Evolutionary conservation across 2,113 vertebrate genomes (phyloP), one percentile per base, ranked within the genome.

Genomic region (Tetrao urogallus): DNA sequence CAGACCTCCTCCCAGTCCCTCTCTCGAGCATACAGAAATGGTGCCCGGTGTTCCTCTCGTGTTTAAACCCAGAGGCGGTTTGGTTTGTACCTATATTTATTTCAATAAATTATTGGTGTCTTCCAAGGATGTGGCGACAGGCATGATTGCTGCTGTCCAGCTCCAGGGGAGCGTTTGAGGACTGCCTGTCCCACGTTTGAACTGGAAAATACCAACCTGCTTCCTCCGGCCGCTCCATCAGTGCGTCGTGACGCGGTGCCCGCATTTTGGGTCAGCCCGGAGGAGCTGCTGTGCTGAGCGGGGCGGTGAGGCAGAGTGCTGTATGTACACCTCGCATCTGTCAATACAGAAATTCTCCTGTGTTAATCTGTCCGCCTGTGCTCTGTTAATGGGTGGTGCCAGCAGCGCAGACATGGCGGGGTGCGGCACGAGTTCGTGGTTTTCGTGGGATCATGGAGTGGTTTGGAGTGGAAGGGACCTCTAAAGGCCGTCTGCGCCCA

Each of bases 41-140:
- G 57, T 42, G 65, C 57, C 43, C 13, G 7, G 6, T 8, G 15
- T 54, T n/a, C 30, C 6, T 10, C 40, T 48, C 48, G 52, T 7
- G 45, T 40, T 48, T 8, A 16, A 54, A 28, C n/a, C 82, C 85
- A 86, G 72, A 66, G 83, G 72, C 54, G 18, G 22, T 78, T 65
- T 19, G 70, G 89, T 70, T 84, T 54, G 16, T 66, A 32, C 24
- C 61, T 54, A 24, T 98, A 98, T 98, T 97, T 97, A 98, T 97
- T 97, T 89, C 93, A 66, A 81, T 97, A 97, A 97, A 80, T 97
- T 97, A 97, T 97, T 94, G 90, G 91, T 94, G 92, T 89, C 91
- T 97, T 89, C 94, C 94, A 81, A 70, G 4, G 82, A 45, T 19
- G 88, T 61, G 91, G 91, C 7, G 77, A 61, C 72, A 30, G 86